These are phyloP conservation scores for Hydropotes inermis DNA, from an alignment of 2,113 vertebrate species.

Conservation along the genomic window DNA sequence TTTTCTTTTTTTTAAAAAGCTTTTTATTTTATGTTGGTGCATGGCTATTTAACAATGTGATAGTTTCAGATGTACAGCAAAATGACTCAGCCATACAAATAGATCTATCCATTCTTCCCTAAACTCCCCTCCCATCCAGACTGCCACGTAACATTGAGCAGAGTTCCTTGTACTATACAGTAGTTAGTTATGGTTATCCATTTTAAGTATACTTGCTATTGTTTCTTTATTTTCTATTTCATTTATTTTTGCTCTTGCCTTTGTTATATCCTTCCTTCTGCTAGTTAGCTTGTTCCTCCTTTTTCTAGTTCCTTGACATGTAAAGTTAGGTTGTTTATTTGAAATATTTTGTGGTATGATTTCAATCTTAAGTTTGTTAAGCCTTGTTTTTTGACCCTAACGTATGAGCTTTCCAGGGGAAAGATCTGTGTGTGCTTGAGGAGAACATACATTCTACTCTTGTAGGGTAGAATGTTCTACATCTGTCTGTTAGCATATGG, in stretches of 20 bases:
- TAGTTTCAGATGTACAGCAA: neutral
- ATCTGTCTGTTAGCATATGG: neutral
- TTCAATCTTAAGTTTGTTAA: neutral
- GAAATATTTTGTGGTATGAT: neutral
- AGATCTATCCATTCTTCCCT: neutral
- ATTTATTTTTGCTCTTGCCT: neutral
- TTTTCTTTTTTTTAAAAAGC: neutral
- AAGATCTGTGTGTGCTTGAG: neutral
- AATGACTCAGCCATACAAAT: neutral
- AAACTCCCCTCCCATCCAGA: neutral
- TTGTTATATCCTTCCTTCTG: neutral
- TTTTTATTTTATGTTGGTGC: neutral
- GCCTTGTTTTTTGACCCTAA: neutral
- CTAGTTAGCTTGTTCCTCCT: neutral
- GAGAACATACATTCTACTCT: neutral
- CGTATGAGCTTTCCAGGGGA: neutral
- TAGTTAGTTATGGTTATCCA: neutral
- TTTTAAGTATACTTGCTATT: neutral
- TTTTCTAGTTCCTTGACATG: neutral
- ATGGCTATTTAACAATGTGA: neutral
- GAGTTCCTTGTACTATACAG: neutral
- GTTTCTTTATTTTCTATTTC: neutral
- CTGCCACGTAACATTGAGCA: neutral
- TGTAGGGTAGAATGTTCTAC: neutral
- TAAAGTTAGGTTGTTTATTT: neutral